These are phyloP conservation scores for western clawed frog (Xenopus tropicalis) DNA, from an alignment of 2,113 vertebrate species.

Conservation along the genomic window DNA sequence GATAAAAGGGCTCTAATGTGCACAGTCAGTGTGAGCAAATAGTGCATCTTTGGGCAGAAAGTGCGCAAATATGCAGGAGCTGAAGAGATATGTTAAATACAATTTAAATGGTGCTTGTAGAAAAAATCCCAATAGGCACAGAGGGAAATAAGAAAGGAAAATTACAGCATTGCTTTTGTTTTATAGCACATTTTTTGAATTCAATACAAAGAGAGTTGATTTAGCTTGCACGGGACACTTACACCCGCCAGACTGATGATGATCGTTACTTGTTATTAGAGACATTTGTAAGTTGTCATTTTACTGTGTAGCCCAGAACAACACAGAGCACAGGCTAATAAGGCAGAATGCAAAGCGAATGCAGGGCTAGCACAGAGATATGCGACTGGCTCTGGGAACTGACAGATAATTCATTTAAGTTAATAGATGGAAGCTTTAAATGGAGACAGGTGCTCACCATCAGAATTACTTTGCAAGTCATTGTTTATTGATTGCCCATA, in stretches of 20 bases:
- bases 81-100: background rate
- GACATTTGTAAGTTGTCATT: conserved; percentile 34
- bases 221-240: conserved; percentile 15
- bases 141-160: background rate
- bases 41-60: background rate
- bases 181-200: conserved; percentile 6
- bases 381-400: background rate
- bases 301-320: conserved; percentile 12
- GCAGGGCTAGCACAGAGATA: background rate
- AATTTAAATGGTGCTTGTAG: background rate
- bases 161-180: conserved; percentile 17
- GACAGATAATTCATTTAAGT: background rate
- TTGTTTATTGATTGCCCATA: conserved; percentile 1
- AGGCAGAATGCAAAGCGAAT: background rate
- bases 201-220: conserved; percentile 39
- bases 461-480: background rate
- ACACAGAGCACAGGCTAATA: background rate
- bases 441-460: conserved; percentile 1
- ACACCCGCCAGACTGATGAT: conserved; percentile 29
- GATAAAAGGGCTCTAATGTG: background rate
- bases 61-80: background rate
- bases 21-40: background rate
- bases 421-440: background rate
- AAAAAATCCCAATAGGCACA: background rate
- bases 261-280: conserved; percentile 39